These are phyloP conservation scores for Calliphora vicina DNA, from an alignment of 1,140 invertebrate species.

Conservation along the genomic window DNA sequence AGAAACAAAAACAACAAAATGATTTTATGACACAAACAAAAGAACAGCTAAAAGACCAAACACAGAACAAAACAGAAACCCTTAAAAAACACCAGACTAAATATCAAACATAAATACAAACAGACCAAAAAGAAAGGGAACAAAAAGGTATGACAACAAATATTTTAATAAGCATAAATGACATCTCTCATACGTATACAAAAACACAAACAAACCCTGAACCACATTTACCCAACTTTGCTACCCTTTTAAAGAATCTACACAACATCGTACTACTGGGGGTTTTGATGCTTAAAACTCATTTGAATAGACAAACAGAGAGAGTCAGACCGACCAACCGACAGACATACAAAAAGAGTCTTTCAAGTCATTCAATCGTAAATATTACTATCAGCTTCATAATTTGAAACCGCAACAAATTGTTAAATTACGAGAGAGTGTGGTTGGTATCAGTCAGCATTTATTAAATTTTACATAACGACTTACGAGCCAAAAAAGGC, in stretches of 20 bases:
- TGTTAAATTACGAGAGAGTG: slow-evolving; percentile 38
- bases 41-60: neutral
- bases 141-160: slow-evolving; percentile 9
- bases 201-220: neutral
- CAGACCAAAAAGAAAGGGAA: neutral
- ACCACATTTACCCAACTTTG: neutral
- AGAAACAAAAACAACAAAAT: neutral
- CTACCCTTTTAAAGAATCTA: neutral
- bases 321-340: too few relatives aligned
- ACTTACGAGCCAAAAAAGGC: neutral
- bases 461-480: slow-evolving; percentile 38
- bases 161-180: neutral
- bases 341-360: too few relatives aligned
- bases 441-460: slow-evolving; percentile 18
- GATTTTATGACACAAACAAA: neutral
- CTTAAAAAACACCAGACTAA: neutral
- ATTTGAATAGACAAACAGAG: too few relatives aligned
- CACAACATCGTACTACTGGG: too few relatives aligned
- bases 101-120: too few relatives aligned
- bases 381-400: slow-evolving; percentile 38
- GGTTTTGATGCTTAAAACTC: neutral
- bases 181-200: neutral
- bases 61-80: neutral
- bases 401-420: slow-evolving; percentile 43
- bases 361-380: neutral